Evolutionary conservation across 2,797 vertebrate species (phyloP), one percentile per base, ranked within the genome.

Genomic region (Pachyuromys duprasi): DNA sequence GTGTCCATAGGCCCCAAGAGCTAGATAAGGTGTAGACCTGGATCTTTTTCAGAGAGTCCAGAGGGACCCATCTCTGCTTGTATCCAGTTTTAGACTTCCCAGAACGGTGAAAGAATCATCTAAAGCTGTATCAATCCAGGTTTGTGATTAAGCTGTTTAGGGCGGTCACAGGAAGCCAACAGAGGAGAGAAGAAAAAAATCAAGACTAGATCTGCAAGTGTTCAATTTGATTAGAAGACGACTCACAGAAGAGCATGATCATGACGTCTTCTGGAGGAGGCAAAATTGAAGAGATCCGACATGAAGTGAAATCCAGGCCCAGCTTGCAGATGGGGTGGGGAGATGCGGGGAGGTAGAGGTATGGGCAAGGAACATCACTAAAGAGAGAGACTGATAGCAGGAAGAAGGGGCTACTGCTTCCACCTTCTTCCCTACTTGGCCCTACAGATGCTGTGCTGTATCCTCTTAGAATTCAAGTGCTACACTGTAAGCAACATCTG

Each of bases 201-300:
- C 11, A 80, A 84, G 49, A 75, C 9, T 53, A n/a, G 45, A 45
- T 74, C 31, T 39, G 7, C 24, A 69, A 14, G 2, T 28, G 60
- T 91, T 84, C 53, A 81, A 53, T 76, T 91, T 93, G 55, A 55
- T 13, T 18, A 67, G 87, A 78, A 72, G 69, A 63, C 26, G 84
- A 28, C 39, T 28, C 2, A 18, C 20, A 26, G 55, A 70, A 83
- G 22, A 87, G 72, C 76, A 75, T 33, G 49, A 15, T 63, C n/a
- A 26, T 39, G 76, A 18, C 80, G n/a, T 76, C 69, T 84, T 86
- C 39, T 70, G 45, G 36, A 53, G 42, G 5, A 24, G 76, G 65
- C 53, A 62, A 49, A 20, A 5, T 36, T 31, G 70, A 70, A 83
- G 42, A 33, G 53, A 62, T 96, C 86, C 5, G 6, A 11, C 13